These are phyloP conservation scores for Iselma pallidipennis DNA, from an alignment of 2,888 invertebrate species.

Conservation along the genomic window DNA sequence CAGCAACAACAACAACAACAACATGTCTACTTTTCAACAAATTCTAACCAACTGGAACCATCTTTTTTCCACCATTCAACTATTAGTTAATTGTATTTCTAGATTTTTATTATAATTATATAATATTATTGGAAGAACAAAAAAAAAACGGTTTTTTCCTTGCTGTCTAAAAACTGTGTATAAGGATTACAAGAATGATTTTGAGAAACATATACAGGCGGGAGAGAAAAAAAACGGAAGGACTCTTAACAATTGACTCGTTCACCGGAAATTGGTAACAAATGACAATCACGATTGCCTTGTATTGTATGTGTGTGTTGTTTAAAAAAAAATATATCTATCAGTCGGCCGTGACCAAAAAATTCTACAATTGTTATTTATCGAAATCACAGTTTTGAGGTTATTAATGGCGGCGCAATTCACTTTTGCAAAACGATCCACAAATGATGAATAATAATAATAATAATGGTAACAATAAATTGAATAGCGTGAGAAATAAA, in stretches of 20 bases:
- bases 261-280: constrained; percentile 53
- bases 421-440: no score
- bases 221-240: constrained; percentile 46
- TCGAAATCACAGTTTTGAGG: neutral
- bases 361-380: neutral
- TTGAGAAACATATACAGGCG: constrained; percentile 10
- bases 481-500: neutral
- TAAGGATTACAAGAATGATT: no score
- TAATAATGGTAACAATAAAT: no score
- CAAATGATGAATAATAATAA: no score
- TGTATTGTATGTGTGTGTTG: neutral
- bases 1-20: no score
- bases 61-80: neutral
- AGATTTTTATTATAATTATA: constrained; percentile 16
- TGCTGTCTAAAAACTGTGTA: no score
- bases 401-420: neutral
- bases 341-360: neutral
- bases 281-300: constrained; percentile 40
- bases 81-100: constrained; percentile 4
- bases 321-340: neutral
- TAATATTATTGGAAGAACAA: neutral
- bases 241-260: constrained; percentile 47
- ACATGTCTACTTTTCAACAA: neutral
- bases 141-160: constrained; percentile 1
- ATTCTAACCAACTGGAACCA: neutral